Conservation (phyloP, 2,113 vertebrate species). For the Patagioenas fasciata region DNA sequence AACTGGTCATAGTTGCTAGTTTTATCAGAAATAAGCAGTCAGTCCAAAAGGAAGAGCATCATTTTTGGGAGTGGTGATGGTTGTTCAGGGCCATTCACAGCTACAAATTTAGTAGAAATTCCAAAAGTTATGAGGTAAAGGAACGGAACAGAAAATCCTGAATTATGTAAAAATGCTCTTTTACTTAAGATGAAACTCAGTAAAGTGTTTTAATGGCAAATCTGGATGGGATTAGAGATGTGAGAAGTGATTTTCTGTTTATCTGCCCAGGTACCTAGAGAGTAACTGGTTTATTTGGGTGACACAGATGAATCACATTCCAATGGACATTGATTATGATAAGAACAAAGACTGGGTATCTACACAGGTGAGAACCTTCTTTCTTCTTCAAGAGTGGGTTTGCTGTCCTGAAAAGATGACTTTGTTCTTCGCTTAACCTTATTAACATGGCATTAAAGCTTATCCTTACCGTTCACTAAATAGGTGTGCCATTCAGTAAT, state of each 20-base stretch:
- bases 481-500: background rate
- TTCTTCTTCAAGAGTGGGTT: background rate
- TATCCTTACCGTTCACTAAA: background rate
- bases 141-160: background rate
- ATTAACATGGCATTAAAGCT: background rate
- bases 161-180: background rate
- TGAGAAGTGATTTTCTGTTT: background rate
- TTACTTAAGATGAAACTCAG: background rate
- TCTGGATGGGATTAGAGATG: background rate
- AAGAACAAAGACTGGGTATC: constrained; percentile 80
- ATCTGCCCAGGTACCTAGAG: constrained; percentile 67
- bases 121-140: background rate
- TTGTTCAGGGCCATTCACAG: background rate
- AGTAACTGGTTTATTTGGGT: constrained; percentile 78
- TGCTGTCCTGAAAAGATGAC: background rate
- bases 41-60: background rate
- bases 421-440: background rate
- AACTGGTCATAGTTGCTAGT: rapidly evolving
- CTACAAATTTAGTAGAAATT: background rate
- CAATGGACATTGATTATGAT: constrained; percentile 78
- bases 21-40: background rate
- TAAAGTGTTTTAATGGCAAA: background rate
- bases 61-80: background rate
- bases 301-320: constrained; percentile 74
- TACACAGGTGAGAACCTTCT: constrained; percentile 74